Evolutionary conservation across 2,888 invertebrate genomes (phyloP).

Genomic region (Apocheima hispidaria): DNA sequence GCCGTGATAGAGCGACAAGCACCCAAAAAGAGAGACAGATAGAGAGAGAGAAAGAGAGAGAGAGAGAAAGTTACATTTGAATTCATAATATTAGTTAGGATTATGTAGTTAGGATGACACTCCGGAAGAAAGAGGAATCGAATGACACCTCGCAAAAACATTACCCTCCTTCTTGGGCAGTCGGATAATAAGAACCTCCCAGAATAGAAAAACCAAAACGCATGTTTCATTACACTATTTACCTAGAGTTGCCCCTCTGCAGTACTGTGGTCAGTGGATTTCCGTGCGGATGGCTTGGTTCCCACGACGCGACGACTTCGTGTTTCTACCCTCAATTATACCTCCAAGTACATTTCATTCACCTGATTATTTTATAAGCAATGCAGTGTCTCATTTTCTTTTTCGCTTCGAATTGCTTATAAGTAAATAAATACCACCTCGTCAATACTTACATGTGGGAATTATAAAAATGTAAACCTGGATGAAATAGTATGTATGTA

Average conservation of each 20-base stretch:
- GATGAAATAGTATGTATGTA: neutral
- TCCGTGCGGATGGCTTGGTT: slow-evolving; percentile 49
- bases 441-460: neutral
- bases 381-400: slow-evolving; percentile 20
- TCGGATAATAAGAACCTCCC: too few species aligned
- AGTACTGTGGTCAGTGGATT: neutral
- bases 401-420: slow-evolving; percentile 29
- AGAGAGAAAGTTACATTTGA: too few species aligned
- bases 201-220: neutral
- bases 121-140: too few species aligned
- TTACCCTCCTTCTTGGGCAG: too few species aligned
- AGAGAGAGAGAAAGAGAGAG: too few species aligned
- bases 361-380: slow-evolving; percentile 40
- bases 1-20: too few species aligned
- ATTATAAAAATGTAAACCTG: neutral
- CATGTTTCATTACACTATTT: neutral
- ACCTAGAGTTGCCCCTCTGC: slow-evolving; percentile 4
- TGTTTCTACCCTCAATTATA: slow-evolving; percentile 50
- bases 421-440: slow-evolving; percentile 12
- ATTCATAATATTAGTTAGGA: too few species aligned
- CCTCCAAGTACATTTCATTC: slow-evolving; percentile 36
- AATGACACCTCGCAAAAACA: too few species aligned
- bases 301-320: slow-evolving; percentile 63
- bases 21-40: too few species aligned
- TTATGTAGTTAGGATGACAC: too few species aligned